Conservation (phyloP, 1,140 invertebrate genomes). For the Lordiphosa mommai region DNA sequence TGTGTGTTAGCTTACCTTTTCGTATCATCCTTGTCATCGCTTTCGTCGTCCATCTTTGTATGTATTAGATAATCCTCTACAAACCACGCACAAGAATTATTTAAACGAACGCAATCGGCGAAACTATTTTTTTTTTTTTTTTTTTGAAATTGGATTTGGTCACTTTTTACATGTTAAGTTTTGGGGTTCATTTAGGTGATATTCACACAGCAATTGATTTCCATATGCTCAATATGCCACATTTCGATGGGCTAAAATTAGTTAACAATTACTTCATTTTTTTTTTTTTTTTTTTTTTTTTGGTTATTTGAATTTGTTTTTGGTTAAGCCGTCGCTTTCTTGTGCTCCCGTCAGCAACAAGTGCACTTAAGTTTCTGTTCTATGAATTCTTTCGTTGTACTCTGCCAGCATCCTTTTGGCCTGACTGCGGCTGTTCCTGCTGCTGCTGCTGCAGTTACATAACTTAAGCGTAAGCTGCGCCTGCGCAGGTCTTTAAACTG, state of each 20-base stretch:
- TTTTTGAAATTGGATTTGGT: too few relatives aligned
- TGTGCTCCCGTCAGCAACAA: slow-evolving; percentile 63
- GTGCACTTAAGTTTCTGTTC: slow-evolving; percentile 64
- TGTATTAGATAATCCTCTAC: slow-evolving; percentile 59
- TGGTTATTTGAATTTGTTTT: too few relatives aligned
- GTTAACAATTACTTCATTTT: neutral
- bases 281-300: neutral
- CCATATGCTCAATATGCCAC: slow-evolving; percentile 48
- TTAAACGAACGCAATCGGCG: too few relatives aligned
- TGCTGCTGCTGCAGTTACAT: slow-evolving; percentile 44
- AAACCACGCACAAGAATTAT: slow-evolving; percentile 9
- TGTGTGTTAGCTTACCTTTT: slow-evolving; percentile 82
- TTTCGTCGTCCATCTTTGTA: slow-evolving; percentile 83
- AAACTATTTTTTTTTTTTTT: too few relatives aligned
- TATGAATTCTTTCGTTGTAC: slow-evolving; percentile 10
- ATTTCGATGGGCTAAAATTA: slow-evolving; percentile 31
- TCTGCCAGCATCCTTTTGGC: slow-evolving; percentile 29
- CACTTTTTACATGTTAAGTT: too few relatives aligned
- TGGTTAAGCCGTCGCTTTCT: slow-evolving; percentile 18
- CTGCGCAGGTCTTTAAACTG: slow-evolving; percentile 42
- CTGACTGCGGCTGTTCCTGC: too few relatives aligned
- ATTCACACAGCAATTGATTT: slow-evolving; percentile 53
- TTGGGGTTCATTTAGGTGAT: too few relatives aligned
- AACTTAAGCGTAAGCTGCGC: slow-evolving; percentile 52
- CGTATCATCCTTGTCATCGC: slow-evolving; percentile 85